Base-by-base conservation (phyloP, 2,888 invertebrate genomes). In the Ctenicera cuprea region DNA sequence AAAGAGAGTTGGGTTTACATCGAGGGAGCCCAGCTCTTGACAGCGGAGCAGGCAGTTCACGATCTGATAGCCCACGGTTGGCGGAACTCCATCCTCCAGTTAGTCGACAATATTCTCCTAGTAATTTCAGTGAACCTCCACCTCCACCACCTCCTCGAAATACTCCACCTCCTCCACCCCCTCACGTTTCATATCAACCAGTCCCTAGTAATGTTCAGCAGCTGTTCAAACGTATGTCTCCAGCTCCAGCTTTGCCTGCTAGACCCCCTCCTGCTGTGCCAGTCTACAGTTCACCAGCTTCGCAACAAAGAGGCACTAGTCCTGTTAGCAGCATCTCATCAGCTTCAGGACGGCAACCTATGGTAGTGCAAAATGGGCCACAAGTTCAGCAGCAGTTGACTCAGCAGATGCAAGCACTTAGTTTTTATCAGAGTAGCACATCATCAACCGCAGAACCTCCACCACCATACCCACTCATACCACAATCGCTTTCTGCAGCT, bases 331-430 rank as follows among this genome's bases (percentile, higher is more conserved):
- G 84, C 52, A 80, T 82, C 11, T 81, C 83, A 2, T 82, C 85
- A 1, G 79, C 81, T 3, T 81, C 81, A 50, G 91, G 91, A 50
- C 88, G 93, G 38, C 92, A 92, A 83, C 95, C 93, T 71, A 94
- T 94, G 92, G 92, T 95, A 77, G 94, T 94, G 65, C 94, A 94
- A 86, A 94, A 94, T 85, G 93, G 92, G 11, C 93, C 94, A 14
- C 93, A 85, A 84, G 94, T 91, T 63, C 95, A 96, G 84, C 96
- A 96, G 82, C 96, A 96, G 86, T 89, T 97, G 65, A 90, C 93
- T 67, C 96, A 96, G 86, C 96, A 96, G 86, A 94, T 97, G 87
- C 96, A 96, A 87, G 95, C 95, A 22, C 89, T 96, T 75, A 94
- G 91, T 83, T 90, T 96, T 79, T 95, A 94, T 85, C 93, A 92